These are phyloP conservation scores for Mastomys coucha DNA, from an alignment of 2,113 vertebrate genomes.

Conservation along the genomic window DNA sequence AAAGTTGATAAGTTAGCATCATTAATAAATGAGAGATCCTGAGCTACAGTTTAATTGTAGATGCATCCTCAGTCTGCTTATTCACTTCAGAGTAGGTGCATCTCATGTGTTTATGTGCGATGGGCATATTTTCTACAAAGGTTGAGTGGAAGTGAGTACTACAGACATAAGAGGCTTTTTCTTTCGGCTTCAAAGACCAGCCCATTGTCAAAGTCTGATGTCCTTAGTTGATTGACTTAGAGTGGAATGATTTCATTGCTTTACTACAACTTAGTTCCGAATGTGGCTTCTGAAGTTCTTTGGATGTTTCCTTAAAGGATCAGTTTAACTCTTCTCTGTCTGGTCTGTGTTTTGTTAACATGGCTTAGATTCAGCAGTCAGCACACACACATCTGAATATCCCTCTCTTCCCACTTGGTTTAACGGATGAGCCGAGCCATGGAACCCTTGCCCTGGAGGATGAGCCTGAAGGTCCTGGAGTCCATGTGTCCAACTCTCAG, in stretches of 20 bases:
- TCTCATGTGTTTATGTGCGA: neutral
- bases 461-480: slow-evolving; percentile 64
- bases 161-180: slow-evolving; percentile 30
- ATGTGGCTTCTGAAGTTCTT: slow-evolving; percentile 67
- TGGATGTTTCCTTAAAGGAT: slow-evolving; percentile 52
- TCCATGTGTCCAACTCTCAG: slow-evolving; percentile 69
- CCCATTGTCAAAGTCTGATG: slow-evolving; percentile 47
- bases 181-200: neutral
- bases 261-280: slow-evolving; percentile 63
- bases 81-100: neutral
- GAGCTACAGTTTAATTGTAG: neutral
- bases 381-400: slow-evolving; percentile 73
- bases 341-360: slow-evolving; percentile 51
- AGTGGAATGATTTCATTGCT: slow-evolving; percentile 55
- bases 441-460: slow-evolving; percentile 22
- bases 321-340: slow-evolving; percentile 50
- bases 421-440: slow-evolving; percentile 74
- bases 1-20: neutral
- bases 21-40: slow-evolving; percentile 25
- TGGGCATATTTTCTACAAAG: neutral
- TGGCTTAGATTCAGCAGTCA: slow-evolving; percentile 81
- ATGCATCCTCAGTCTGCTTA: neutral
- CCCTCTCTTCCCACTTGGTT: slow-evolving; percentile 77
- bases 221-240: slow-evolving; percentile 57
- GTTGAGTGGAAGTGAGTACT: neutral